phyloP scores from a whole-genome alignment of 2,113 vertebrate genomes.

The Pongo pygmaeus region DNA sequence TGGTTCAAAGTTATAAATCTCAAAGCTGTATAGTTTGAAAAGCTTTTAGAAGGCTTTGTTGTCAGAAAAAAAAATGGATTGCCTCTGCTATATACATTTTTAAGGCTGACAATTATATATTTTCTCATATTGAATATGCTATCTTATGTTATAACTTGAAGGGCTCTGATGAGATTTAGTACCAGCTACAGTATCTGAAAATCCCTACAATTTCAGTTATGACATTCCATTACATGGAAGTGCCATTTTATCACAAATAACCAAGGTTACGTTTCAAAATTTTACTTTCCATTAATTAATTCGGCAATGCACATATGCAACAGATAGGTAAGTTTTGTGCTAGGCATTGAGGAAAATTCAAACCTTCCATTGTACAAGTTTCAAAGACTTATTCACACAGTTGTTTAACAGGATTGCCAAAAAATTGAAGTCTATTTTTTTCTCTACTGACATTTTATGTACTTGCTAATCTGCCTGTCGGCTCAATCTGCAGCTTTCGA shows the following conservation, averaged over 20 bases:
- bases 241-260: slow-evolving; percentile 13
- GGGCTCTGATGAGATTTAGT: neutral
- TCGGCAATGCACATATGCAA: neutral
- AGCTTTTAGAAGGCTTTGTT: neutral
- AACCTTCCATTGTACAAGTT: neutral
- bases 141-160: neutral
- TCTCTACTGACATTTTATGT: neutral
- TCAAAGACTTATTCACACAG: neutral
- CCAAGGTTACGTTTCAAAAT: neutral
- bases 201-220: neutral
- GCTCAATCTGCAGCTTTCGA: neutral
- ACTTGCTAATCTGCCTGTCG: neutral
- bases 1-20: slow-evolving; percentile 40
- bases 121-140: neutral
- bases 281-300: slow-evolving; percentile 22
- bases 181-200: neutral
- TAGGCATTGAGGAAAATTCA: neutral
- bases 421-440: neutral
- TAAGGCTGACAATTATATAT: neutral
- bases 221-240: neutral
- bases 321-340: neutral
- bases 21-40: slow-evolving; percentile 15
- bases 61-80: neutral
- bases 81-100: neutral
- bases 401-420: neutral